Conservation (phyloP, 2,797 vertebrate species). For the Eupleurogrammus muticus region DNA sequence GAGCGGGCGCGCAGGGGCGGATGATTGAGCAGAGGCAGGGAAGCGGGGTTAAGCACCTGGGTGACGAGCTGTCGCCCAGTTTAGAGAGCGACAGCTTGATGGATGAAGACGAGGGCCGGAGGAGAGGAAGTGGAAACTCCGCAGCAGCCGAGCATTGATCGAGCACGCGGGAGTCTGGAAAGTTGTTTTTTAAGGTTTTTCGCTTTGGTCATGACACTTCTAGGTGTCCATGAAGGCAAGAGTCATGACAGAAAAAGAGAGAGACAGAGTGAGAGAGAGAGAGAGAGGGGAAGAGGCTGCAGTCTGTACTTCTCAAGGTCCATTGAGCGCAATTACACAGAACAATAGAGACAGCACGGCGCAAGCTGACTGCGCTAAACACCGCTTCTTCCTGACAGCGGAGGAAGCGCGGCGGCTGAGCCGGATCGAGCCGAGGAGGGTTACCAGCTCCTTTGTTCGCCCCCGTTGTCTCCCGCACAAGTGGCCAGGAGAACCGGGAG, state of each 20-base stretch:
- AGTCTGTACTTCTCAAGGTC: constrained; percentile 70
- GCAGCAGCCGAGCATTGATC: constrained; percentile 30
- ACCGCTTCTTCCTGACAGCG: constrained; percentile 58
- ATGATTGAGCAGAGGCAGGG: constrained; percentile 63
- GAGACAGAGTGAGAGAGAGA: no score
- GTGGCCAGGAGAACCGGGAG: constrained; percentile 60
- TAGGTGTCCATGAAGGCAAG: constrained; percentile 27
- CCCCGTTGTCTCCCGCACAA: constrained; percentile 33
- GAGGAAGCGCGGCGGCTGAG: constrained; percentile 53
- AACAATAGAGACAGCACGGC: constrained; percentile 74
- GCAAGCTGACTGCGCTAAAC: constrained; percentile 77
- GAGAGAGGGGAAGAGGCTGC: constrained; percentile 1
- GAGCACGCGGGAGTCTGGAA: constrained; percentile 19
- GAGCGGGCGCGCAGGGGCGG: constrained; percentile 12
- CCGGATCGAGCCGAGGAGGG: constrained; percentile 53
- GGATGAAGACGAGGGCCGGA: constrained; percentile 65
- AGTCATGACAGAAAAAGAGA: constrained; percentile 8
- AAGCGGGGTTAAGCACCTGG: constrained; percentile 75
- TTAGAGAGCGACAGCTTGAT: constrained; percentile 75
- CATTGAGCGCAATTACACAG: constrained; percentile 82
- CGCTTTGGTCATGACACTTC: neutral
- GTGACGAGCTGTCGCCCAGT: constrained; percentile 71
- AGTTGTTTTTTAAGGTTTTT: constrained; percentile 2
- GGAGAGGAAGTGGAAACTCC: constrained; percentile 45
- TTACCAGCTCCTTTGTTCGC: constrained; percentile 58